Evolutionary conservation across 2,797 vertebrate species (phyloP), one percentile per base, ranked within the genome.

Genomic region (Notoglanidium macrostoma): DNA sequence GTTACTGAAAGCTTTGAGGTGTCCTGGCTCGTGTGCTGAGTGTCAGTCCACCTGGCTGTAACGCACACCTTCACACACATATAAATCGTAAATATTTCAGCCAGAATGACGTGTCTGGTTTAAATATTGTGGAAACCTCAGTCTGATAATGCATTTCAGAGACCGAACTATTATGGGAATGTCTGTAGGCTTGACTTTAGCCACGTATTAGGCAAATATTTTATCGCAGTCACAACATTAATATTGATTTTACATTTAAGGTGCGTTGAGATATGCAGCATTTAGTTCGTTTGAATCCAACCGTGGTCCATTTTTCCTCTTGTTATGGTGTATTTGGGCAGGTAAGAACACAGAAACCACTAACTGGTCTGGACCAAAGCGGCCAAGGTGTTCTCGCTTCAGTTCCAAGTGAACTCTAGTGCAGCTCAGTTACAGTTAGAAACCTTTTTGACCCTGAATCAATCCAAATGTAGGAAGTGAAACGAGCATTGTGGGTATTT

Each of bases 1-100:
- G 67, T 54, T 85, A 46, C n/a, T 57, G 57, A n/a, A 85, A 61
- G 49, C 29, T 81, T 85, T 85, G 32, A 54, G 67, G 57, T 67
- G 11, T 82, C 77, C 74, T 29, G 46, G 67, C 29, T 65, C 0
- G 29, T 1, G 40, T 80, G 8, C 44, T 26, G 46, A 51, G 67
- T 84, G 81, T 67, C 26, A 68, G 35, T 40, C 73, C 19, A 21
- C 11, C 32, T 44, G 77, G 5, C 10, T 57, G 5, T 23, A 59
- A 79, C 35, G 54, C 67, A 61, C 49, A 70, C 76, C 9, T 44
- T 44, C 35, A 40, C 68, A 72, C 32, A n/a, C 67, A 32, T 17
- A 23, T 32, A 49, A 51, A 19, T 46, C 40, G 78, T 32, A 77
- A 77, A 55, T 19, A 7, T 74, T 26, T 74, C 35, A 44, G 68